These are phyloP conservation scores for Urocolius indicus DNA, from an alignment of 2,113 vertebrate genomes.

Conservation along the genomic window DNA sequence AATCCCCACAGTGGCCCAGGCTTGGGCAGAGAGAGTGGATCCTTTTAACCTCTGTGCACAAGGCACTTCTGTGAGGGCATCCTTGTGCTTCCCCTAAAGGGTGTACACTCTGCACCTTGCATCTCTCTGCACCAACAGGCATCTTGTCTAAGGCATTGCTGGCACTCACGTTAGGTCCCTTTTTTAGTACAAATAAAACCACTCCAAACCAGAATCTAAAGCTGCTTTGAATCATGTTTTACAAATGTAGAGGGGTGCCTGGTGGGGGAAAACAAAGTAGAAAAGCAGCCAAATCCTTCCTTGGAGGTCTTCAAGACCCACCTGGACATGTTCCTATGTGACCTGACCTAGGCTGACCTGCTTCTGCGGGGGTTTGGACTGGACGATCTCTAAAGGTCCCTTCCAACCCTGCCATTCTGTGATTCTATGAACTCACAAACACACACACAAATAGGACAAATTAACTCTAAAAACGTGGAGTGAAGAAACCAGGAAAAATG, in stretches of 20 bases:
- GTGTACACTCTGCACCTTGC: not conserved
- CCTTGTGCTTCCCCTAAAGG: not conserved
- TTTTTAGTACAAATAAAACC: not conserved
- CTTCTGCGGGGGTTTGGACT: too few relatives aligned
- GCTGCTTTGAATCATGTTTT: not conserved
- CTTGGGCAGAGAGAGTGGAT: not conserved
- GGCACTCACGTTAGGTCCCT: not conserved
- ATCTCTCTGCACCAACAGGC: not conserved
- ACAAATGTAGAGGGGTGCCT: not conserved
- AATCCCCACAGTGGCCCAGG: not conserved
- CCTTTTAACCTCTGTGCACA: not conserved
- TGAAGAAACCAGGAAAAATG: not conserved
- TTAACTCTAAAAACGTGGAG: slow-evolving; percentile 19
- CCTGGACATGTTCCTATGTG: too few relatives aligned
- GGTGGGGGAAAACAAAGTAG: not conserved
- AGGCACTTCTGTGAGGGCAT: not conserved
- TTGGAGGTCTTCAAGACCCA: too few relatives aligned
- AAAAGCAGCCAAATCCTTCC: not conserved
- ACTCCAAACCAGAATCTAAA: not conserved
- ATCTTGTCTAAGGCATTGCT: not conserved
- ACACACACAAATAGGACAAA: not conserved
- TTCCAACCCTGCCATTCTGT: too few relatives aligned
- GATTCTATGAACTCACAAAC: not conserved
- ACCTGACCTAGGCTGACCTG: too few relatives aligned
- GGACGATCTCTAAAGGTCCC: too few relatives aligned